A percentile compares a stretch with the other conserved stretches of the same genome.
phyloP scores from a whole-genome alignment of 2,797 vertebrate genomes.

The Gymnothorax javanicus region DNA sequence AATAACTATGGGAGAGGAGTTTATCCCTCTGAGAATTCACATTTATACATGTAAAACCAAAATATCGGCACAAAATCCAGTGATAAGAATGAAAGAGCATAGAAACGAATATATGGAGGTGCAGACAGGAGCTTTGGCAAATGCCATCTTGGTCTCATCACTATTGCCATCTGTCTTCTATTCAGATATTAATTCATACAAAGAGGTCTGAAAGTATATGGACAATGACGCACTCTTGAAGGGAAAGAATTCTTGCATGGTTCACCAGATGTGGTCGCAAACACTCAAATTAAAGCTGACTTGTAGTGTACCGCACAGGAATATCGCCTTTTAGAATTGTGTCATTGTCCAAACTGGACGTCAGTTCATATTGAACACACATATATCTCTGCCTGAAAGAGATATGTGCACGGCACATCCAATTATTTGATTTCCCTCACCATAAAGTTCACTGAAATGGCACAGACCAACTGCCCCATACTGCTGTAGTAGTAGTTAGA shows the following conservation, averaged over 20 bases:
- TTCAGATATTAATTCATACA: neutral
- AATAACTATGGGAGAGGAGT: neutral
- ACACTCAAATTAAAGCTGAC: no score
- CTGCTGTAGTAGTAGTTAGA: neutral
- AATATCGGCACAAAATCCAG: neutral
- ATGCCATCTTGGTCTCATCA: neutral
- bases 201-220: no score
- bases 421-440: neutral
- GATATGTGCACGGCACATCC: neutral
- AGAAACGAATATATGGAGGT: neutral
- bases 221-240: no score
- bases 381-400: neutral
- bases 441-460: constrained; percentile 15
- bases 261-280: no score
- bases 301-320: no score
- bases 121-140: neutral
- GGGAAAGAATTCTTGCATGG: no score
- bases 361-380: neutral
- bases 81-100: neutral
- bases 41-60: neutral
- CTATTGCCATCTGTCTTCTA: neutral
- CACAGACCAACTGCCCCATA: neutral
- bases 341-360: no score
- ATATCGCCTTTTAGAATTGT: no score
- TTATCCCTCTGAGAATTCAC: neutral